Base-by-base conservation (phyloP, 2,113 vertebrate genomes). In the Apodemus sylvaticus region DNA sequence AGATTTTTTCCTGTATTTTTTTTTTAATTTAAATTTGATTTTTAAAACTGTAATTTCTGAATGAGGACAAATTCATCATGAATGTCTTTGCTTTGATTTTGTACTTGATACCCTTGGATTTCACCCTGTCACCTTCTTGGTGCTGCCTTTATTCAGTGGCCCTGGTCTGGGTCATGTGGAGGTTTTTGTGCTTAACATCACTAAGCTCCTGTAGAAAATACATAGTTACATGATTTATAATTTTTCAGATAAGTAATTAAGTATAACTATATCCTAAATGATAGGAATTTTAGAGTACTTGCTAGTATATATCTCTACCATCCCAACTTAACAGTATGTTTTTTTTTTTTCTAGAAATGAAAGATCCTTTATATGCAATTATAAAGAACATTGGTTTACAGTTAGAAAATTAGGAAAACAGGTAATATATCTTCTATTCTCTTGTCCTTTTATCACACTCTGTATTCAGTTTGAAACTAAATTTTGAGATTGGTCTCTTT, bases 311-410 rank as follows among this genome's bases (percentile, higher is more conserved):
- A 93, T 48, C 24, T 96, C 81, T 58, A 51, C 73, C 96, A 86
- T 96, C 97, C 93, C 58, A 97, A 85, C 92, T 98, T 98, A 98
- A 98, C 97, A 93, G 95, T 98, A 79, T 96, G 45, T 83, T n/a
- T 98, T 97, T 98, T 91, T 42, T 73, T 99, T 96, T 99, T 99
- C 97, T 98, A 99, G 99, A 99, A 99, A 99, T 98, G 99, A 99
- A 98, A 99, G 99, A 95, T 99, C 99, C 97, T 99, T 99, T 98
- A 99, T 99, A 98, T 99, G 99, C 99, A 99, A 99, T 99, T 99
- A 99, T 99, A 99, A 99, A 98, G 99, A 99, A 98, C 99, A 99
- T 98, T 99, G 99, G 99, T 99, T 99, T 98, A 99, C 99, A 97
- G 99, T 99, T 98, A 99, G 99, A 98, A 99, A 99, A 98, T 99